A percentile compares a stretch with the other conserved stretches of the same genome.
Evolutionary conservation across 2,888 invertebrate species (phyloP).

Genomic region (Lypha dubia): DNA sequence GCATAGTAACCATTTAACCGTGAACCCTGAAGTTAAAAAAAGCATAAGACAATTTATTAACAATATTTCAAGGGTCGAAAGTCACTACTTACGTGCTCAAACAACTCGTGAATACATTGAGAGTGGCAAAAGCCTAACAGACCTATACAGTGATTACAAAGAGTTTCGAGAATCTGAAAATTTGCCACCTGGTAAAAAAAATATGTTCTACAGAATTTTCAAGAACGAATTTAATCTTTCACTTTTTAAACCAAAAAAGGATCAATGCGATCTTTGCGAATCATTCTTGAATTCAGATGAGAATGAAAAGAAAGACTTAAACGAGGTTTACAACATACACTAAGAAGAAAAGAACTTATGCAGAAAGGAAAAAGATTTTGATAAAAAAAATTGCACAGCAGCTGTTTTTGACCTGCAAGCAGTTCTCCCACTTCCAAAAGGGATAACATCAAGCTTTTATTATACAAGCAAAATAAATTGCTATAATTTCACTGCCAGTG

Average conservation of each 20-base stretch:
- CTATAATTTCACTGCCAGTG: slow-evolving; percentile 75
- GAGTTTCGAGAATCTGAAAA: slow-evolving; percentile 67
- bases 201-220: slow-evolving; percentile 69
- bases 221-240: slow-evolving; percentile 69
- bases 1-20: slow-evolving; percentile 24
- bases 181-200: slow-evolving; percentile 53
- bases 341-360: slow-evolving; percentile 50
- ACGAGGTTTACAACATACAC: too few relatives aligned
- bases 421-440: slow-evolving; percentile 13
- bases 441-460: slow-evolving; percentile 17
- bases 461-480: slow-evolving; percentile 46
- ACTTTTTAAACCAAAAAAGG: slow-evolving; percentile 46
- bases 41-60: slow-evolving; percentile 73
- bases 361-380: slow-evolving; percentile 54
- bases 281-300: slow-evolving; percentile 63
- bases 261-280: too few relatives aligned
- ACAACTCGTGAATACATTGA: slow-evolving; percentile 73
- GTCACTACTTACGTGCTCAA: slow-evolving; percentile 66
- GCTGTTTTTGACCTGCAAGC: slow-evolving; percentile 65
- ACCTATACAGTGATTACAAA: slow-evolving; percentile 75
- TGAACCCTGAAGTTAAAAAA: slow-evolving; percentile 61
- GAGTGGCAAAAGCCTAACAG: slow-evolving; percentile 75
- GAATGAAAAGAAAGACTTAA: slow-evolving; percentile 46
- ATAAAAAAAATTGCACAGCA: slow-evolving; percentile 59
- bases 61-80: slow-evolving; percentile 71